Conservation (phyloP, 2,113 vertebrate species). For the Terrapene triunguis region DNA sequence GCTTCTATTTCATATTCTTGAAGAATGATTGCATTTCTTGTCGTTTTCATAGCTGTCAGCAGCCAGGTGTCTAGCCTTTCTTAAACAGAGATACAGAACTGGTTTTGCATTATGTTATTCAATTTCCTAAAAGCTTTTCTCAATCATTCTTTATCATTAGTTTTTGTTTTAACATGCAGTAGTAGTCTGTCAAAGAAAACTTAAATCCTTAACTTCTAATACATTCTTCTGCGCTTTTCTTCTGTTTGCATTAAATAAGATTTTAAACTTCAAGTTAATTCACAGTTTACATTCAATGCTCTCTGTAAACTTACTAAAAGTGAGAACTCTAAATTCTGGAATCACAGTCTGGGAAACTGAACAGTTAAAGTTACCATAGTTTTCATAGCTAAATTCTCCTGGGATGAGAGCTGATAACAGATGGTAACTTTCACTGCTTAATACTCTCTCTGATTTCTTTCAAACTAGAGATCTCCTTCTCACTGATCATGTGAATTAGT, state of each 20-base stretch:
- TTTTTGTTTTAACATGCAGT: neutral
- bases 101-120: neutral
- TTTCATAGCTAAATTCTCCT: conserved; percentile 19
- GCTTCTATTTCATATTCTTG: neutral
- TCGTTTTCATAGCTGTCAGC: neutral
- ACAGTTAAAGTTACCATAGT: conserved; percentile 14
- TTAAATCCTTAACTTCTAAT: neutral
- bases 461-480: neutral
- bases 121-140: neutral
- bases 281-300: conserved; percentile 64
- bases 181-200: neutral
- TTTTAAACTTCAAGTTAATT: conserved; percentile 61
- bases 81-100: neutral
- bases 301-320: neutral
- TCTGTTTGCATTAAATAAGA: conserved; percentile 41
- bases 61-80: neutral
- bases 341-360: conserved; percentile 3
- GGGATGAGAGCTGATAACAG: conserved; percentile 9
- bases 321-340: neutral
- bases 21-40: neutral
- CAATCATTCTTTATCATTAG: neutral
- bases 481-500: neutral
- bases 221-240: conserved; percentile 8
- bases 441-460: conserved; percentile 33
- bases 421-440: conserved; percentile 59